Evolutionary conservation across 2,113 vertebrate genomes (phyloP).

Genomic region (Mus pahari): DNA sequence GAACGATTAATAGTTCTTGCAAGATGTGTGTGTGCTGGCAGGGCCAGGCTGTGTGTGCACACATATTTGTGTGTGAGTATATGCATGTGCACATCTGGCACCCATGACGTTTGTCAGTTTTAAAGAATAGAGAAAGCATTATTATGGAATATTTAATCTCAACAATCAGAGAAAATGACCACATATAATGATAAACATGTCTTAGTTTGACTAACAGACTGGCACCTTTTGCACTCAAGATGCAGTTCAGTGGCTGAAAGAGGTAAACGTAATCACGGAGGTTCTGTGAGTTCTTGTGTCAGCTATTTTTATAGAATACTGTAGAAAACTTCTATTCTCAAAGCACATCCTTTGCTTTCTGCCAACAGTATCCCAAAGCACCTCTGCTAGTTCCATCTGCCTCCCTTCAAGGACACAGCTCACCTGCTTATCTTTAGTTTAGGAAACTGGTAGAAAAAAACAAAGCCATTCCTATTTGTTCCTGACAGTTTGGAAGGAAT

Average conservation of each 20-base stretch:
- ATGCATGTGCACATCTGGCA: no score
- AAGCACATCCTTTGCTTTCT: background rate
- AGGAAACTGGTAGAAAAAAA: slow-evolving; percentile 37
- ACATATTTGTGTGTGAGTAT: background rate
- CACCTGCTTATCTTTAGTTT: slow-evolving; percentile 25
- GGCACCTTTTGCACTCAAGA: background rate
- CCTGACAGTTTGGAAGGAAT: slow-evolving; percentile 80
- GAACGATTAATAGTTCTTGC: background rate
- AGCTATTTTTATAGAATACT: background rate
- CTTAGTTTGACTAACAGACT: background rate
- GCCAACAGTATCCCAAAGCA: background rate
- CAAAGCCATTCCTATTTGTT: slow-evolving; percentile 42
- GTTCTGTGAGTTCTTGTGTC: background rate
- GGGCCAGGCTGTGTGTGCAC: background rate
- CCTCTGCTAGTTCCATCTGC: background rate
- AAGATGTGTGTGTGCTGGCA: background rate
- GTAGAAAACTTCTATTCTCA: background rate
- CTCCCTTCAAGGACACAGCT: background rate
- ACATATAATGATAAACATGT: background rate
- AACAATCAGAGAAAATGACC: background rate
- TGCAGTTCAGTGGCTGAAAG: background rate
- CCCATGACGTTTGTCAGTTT: background rate
- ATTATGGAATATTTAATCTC: background rate
- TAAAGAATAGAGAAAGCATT: background rate
- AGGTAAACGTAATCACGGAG: background rate